phyloP scores from a whole-genome alignment of 2,888 invertebrate species.

The Epistrophe eligans region DNA sequence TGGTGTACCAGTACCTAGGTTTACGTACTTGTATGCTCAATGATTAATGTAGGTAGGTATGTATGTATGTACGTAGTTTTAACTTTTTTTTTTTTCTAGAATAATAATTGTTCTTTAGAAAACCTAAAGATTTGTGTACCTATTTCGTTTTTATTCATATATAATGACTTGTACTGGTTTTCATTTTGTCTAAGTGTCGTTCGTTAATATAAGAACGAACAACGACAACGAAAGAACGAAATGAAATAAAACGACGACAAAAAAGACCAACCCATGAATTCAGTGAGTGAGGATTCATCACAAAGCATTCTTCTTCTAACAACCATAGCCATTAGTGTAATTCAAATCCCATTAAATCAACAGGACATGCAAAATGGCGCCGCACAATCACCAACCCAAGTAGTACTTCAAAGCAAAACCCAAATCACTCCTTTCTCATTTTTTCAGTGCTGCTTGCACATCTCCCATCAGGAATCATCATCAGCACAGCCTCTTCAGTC shows the following conservation, averaged over 20 bases:
- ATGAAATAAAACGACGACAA: conserved; percentile 19
- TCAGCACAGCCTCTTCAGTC: conserved; percentile 49
- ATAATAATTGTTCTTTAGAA: not conserved
- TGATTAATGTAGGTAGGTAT: too few relatives aligned
- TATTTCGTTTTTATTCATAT: not conserved
- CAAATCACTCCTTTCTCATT: conserved; percentile 74
- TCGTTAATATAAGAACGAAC: conserved; percentile 58
- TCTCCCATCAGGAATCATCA: conserved; percentile 45
- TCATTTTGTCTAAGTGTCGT: conserved; percentile 72
- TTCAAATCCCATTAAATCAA: conserved; percentile 76
- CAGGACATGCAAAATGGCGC: conserved; percentile 77
- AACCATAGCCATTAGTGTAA: conserved; percentile 76
- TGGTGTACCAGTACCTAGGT: not conserved
- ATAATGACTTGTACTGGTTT: conserved; percentile 58
- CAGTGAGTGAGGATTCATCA: conserved; percentile 36
- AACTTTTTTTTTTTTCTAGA: not conserved
- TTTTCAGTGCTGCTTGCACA: conserved; percentile 57
- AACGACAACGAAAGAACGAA: conserved; percentile 25
- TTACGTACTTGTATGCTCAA: too few relatives aligned
- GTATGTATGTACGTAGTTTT: not conserved
- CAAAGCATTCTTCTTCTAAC: conserved; percentile 73
- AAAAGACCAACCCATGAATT: conserved; percentile 41
- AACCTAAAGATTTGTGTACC: not conserved
- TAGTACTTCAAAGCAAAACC: conserved; percentile 74
- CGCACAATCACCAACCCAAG: conserved; percentile 76